Evolutionary conservation across 2,797 vertebrate genomes (phyloP), one percentile per base, ranked within the genome.

Genomic region (Meda fulgida): DNA sequence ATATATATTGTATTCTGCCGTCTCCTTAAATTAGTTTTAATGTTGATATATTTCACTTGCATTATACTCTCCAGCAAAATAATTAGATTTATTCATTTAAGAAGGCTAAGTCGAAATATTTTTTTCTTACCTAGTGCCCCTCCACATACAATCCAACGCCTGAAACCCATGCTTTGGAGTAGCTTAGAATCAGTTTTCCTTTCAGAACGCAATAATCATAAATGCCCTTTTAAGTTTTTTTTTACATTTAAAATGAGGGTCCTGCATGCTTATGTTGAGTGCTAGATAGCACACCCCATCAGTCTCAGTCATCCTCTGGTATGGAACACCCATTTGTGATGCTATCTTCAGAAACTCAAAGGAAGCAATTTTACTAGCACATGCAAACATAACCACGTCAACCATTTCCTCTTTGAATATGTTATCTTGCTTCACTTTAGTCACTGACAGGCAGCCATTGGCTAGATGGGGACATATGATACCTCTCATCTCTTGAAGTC

Each of bases 111-210:
- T 13, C 23, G 2, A 55, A 84, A 63, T 79, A 8, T 1, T 36
- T 29, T 75, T 46, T 60, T 69, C 95, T 96, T 94, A 96, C 96
- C 96, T 46, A 95, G 86, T 73, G 92, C 76, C 69, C 93, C 92
- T 53, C 95, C 94, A 87, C 96, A 96, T 67, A 95, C 91, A 87
- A 96, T 89, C 95, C 95, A 96, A 48, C 93, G 94, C 86, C 90
- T 95, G 86, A 96, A 94, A 87, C 93, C 94, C 94, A 95, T 96
- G 90, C 92, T 92, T 87, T 90, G 29, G 5, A 43, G 31, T 78
- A 78, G 34, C 18, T 72, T 40, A 48, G 31, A 46, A 75, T 65
- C 19, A 46, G 26, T 9, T 16, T 14, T 77, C 63, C 31, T 51
- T 58, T 80, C 23, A 31, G 43, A 60, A 46, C 6, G 21, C 31